Conservation (phyloP, 2,113 vertebrate species). For the Lophotis ruficrista region DNA sequence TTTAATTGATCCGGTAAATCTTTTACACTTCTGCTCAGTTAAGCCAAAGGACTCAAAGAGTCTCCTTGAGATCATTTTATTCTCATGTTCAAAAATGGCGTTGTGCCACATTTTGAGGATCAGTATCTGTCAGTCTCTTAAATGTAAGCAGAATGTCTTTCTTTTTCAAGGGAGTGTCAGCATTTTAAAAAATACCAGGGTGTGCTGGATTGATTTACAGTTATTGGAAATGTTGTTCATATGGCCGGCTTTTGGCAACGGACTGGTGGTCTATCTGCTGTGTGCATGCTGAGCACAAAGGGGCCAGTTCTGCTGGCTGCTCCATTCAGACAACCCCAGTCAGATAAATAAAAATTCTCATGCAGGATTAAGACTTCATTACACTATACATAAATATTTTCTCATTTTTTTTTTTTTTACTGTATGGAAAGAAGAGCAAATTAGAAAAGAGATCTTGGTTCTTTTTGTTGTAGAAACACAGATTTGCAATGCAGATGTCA, state of each 20-base stretch:
- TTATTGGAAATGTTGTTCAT: neutral
- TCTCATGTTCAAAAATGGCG: neutral
- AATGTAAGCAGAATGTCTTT: neutral
- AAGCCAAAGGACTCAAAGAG: neutral
- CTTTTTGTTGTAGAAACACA: neutral
- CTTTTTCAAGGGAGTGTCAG: neutral
- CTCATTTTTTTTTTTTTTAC: neutral
- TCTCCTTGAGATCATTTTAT: neutral
- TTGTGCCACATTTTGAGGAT: neutral
- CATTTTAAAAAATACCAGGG: neutral
- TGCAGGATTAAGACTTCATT: neutral
- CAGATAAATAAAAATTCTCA: neutral
- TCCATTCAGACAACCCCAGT: neutral
- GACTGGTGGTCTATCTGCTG: neutral
- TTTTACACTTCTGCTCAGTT: neutral
- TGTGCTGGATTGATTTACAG: neutral
- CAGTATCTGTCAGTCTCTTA: neutral
- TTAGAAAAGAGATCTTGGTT: neutral
- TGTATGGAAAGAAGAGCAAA: neutral
- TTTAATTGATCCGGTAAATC: constrained; percentile 27
- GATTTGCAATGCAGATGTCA: neutral
- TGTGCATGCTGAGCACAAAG: neutral
- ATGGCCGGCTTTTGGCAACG: neutral
- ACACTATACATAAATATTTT: neutral
- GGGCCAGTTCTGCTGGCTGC: neutral